Conservation (phyloP, 2,888 invertebrate species). For the Parochlus steinenii region DNA sequence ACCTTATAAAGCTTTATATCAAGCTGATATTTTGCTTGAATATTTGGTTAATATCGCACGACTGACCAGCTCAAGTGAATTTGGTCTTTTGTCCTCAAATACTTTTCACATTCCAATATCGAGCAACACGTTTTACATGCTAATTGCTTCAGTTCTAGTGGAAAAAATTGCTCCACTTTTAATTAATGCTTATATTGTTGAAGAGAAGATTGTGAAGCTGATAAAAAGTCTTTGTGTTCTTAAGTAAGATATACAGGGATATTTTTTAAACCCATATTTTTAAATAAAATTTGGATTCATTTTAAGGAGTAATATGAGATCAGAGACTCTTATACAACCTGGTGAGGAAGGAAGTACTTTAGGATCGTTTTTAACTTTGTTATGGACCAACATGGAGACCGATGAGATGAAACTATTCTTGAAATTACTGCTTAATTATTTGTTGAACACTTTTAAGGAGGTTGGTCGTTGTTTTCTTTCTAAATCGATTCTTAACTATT, state of each 20-base stretch:
- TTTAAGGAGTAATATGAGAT: not conserved
- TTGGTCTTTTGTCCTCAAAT: not conserved
- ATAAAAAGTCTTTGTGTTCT: slow-evolving; percentile 21
- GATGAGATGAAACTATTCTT: slow-evolving; percentile 25
- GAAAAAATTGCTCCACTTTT: slow-evolving; percentile 43
- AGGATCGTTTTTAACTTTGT: slow-evolving; percentile 23
- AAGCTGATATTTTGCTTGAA: slow-evolving; percentile 22
- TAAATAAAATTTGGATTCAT: slow-evolving; percentile 4
- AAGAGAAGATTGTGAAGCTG: slow-evolving; percentile 44
- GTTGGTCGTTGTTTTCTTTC: slow-evolving; percentile 15
- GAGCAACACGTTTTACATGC: slow-evolving; percentile 36
- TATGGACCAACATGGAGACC: slow-evolving; percentile 28
- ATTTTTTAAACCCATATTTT: not conserved
- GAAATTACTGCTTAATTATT: slow-evolving; percentile 15
- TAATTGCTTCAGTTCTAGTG: slow-evolving; percentile 36
- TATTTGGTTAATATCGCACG: slow-evolving; percentile 25
- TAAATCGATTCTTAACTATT: slow-evolving; percentile 15
- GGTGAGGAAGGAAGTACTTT: slow-evolving; percentile 22
- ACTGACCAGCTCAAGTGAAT: slow-evolving; percentile 20
- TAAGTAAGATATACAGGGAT: slow-evolving; percentile 15
- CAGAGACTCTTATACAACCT: slow-evolving; percentile 17
- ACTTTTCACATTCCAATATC: slow-evolving; percentile 2
- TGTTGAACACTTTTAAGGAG: slow-evolving; percentile 14
- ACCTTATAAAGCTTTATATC: slow-evolving; percentile 21
- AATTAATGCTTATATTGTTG: slow-evolving; percentile 49